Conservation (phyloP, 2,797 vertebrate species). For the Okamejei kenojei region DNA sequence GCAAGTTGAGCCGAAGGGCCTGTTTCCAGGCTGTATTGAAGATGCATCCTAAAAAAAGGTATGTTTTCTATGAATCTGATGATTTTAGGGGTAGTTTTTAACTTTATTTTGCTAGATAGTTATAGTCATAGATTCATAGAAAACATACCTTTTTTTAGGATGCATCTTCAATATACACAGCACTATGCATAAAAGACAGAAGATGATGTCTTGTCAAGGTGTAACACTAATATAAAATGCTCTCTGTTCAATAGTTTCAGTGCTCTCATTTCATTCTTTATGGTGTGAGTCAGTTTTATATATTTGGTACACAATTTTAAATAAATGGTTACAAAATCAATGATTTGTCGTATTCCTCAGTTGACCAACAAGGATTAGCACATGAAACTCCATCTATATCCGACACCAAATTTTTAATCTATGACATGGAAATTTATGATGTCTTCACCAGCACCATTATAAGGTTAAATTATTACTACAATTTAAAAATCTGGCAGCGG, state of each 20-base stretch:
- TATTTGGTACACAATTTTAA: neutral
- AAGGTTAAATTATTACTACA: neutral
- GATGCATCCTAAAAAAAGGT: neutral
- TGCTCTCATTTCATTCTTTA: neutral
- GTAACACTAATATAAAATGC: neutral
- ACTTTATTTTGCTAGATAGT: no score
- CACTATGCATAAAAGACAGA: neutral
- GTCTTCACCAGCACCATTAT: neutral
- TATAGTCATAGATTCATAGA: no score
- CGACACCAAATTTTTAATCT: neutral
- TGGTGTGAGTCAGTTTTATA: neutral
- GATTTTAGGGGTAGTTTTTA: no score
- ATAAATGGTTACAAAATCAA: neutral
- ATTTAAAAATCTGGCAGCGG: neutral
- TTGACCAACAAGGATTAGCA: neutral
- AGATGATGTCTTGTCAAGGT: neutral
- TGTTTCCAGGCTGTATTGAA: neutral
- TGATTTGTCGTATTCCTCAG: neutral
- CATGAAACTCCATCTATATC: neutral
- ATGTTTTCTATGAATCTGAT: neutral
- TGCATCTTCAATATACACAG: neutral
- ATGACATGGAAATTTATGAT: neutral
- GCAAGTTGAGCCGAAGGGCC: no score
- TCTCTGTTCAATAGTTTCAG: neutral
- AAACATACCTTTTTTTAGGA: neutral